Percentiles rank a stretch among this genome's conserved stretches.
phyloP scores from a whole-genome alignment of 1,140 invertebrate genomes.

The Philopotamus ludificatus region DNA sequence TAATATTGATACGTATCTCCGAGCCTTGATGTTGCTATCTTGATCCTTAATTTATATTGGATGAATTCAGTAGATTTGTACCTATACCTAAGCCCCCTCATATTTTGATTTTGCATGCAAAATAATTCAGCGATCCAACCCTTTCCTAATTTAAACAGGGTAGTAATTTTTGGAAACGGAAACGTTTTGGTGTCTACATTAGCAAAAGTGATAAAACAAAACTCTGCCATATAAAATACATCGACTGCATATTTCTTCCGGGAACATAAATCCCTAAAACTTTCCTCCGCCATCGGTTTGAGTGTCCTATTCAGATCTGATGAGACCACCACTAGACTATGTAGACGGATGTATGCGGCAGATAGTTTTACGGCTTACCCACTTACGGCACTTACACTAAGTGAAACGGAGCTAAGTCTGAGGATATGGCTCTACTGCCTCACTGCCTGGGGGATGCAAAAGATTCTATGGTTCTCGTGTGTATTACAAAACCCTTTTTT shows the following conservation, averaged over 20 bases:
- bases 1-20: not conserved
- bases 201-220: no score
- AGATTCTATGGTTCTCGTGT: not conserved
- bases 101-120: not conserved
- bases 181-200: no score
- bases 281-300: conserved; percentile 1
- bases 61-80: not conserved
- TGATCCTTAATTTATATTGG: not conserved
- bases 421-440: conserved; percentile 6
- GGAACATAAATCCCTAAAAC: not conserved
- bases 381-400: conserved; percentile 35
- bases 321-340: conserved; percentile 2
- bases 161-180: not conserved
- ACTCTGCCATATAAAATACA: no score
- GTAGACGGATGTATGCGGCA: conserved; percentile 22
- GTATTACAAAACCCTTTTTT: not conserved
- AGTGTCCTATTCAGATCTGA: not conserved
- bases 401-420: conserved; percentile 28
- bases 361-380: conserved; percentile 32
- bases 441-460: conserved; percentile 9
- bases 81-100: not conserved
- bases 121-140: not conserved
- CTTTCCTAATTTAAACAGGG: not conserved
- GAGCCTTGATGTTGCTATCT: not conserved
- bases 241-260: no score